These are phyloP conservation scores for Agrenia bidenticulata DNA, from an alignment of 2,888 invertebrate genomes.

Conservation along the genomic window DNA sequence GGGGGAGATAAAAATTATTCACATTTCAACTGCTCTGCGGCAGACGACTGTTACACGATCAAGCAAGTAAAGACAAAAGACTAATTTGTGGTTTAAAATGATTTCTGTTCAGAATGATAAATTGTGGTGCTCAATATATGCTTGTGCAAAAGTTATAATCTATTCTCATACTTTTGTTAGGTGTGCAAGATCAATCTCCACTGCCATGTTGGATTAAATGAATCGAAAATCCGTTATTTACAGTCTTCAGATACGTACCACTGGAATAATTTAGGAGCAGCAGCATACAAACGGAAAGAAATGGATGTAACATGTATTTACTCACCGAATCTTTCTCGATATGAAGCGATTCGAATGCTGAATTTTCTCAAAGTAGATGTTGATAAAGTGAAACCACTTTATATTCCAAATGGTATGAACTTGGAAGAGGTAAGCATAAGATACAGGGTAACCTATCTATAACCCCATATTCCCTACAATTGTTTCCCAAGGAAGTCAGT, in stretches of 20 bases:
- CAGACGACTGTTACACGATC: too few species aligned
- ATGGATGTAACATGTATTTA: neutral
- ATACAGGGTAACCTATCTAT: too few species aligned
- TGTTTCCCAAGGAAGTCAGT: too few species aligned
- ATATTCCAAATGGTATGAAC: neutral
- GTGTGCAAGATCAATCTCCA: neutral
- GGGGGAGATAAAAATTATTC: too few species aligned
- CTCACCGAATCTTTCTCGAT: neutral
- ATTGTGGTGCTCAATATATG: too few species aligned
- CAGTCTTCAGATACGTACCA: neutral
- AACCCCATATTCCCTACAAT: too few species aligned
- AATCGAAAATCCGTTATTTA: neutral
- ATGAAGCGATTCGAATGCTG: neutral
- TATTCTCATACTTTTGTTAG: too few species aligned
- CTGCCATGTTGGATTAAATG: neutral
- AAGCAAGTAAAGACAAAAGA: too few species aligned
- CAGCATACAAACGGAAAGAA: neutral
- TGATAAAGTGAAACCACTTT: neutral
- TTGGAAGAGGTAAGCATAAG: conserved; percentile 2
- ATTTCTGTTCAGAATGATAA: too few species aligned
- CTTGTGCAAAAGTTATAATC: too few species aligned
- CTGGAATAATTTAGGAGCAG: neutral
- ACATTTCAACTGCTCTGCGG: too few species aligned
- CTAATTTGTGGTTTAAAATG: too few species aligned
- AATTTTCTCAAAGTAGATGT: neutral